These are phyloP conservation scores for Tenebrio molitor DNA, from an alignment of 1,140 invertebrate genomes.

Conservation along the genomic window DNA sequence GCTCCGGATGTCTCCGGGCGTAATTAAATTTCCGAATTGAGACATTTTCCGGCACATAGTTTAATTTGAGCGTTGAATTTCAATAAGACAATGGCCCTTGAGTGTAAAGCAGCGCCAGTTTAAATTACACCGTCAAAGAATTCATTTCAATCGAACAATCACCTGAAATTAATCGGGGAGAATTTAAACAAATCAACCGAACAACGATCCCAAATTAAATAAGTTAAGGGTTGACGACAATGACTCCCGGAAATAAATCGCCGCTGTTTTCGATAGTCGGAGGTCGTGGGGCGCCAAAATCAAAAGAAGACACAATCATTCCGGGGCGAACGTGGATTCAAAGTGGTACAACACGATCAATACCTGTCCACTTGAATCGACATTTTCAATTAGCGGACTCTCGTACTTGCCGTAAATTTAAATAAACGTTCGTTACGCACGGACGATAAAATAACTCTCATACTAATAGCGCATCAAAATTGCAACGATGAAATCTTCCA, in stretches of 20 bases:
- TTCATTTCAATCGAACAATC: slow-evolving; percentile 56
- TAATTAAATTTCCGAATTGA: slow-evolving; percentile 48
- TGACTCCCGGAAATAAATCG: not conserved
- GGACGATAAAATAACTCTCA: slow-evolving; percentile 21
- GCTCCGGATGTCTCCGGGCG: not conserved
- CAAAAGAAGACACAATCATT: not conserved
- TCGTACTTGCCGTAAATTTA: not conserved
- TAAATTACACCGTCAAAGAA: slow-evolving; percentile 55
- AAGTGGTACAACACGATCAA: not conserved
- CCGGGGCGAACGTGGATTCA: not conserved
- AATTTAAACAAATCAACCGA: slow-evolving; percentile 56
- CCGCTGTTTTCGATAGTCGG: not conserved
- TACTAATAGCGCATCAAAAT: slow-evolving; percentile 26
- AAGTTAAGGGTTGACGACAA: slow-evolving; percentile 39
- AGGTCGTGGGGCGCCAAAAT: not conserved
- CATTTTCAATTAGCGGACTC: not conserved
- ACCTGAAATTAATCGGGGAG: slow-evolving; percentile 55
- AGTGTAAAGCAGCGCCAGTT: slow-evolving; percentile 38
- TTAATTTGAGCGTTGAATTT: slow-evolving; percentile 45
- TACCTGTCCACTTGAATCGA: slow-evolving; percentile 10
- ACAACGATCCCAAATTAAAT: slow-evolving; percentile 50
- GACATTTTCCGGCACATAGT: slow-evolving; percentile 46
- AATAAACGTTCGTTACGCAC: not conserved
- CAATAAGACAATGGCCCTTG: slow-evolving; percentile 47
- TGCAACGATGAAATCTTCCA: slow-evolving; percentile 29